phyloP scores from a whole-genome alignment of 2,888 invertebrate genomes.

The Argyra leucocephala region DNA sequence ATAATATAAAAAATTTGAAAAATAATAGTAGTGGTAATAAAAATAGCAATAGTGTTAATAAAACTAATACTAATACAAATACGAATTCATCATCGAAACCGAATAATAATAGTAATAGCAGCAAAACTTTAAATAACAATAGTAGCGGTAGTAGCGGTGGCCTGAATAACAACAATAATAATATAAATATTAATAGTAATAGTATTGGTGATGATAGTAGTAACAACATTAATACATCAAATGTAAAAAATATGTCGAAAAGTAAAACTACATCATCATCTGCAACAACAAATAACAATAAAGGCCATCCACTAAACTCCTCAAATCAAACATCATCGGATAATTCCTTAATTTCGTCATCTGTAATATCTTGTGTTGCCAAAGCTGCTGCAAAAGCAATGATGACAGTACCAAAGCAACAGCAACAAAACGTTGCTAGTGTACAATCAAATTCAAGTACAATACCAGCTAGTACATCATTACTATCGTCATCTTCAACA shows the following conservation, averaged over 20 bases:
- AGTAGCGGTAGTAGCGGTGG: conserved; percentile 19
- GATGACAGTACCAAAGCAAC: conserved; percentile 8
- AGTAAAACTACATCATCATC: conserved; percentile 20
- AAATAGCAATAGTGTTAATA: conserved; percentile 23
- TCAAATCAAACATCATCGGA: conserved; percentile 22
- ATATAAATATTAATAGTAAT: conserved; percentile 23
- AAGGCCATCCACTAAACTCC: conserved; percentile 20
- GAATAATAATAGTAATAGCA: conserved; percentile 17
- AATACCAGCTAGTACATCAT: not conserved
- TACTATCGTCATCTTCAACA: not conserved
- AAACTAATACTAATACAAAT: not conserved
- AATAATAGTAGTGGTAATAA: conserved; percentile 24
- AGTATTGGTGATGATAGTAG: conserved; percentile 24
- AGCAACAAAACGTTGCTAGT: conserved; percentile 1
- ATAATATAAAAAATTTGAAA: conserved; percentile 24
- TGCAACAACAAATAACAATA: conserved; percentile 16
- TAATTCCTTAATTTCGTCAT: conserved; percentile 14
- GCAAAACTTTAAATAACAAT: conserved; percentile 19
- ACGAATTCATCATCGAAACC: conserved; percentile 19
- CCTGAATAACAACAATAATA: conserved; percentile 13
- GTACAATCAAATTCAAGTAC: not conserved
- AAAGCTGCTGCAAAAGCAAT: conserved; percentile 7
- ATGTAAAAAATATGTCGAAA: conserved; percentile 30
- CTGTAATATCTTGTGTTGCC: conserved; percentile 9
- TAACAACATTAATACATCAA: conserved; percentile 28